These are phyloP conservation scores for Acanthisitta chloris DNA, from an alignment of 2,113 vertebrate species.

Conservation along the genomic window DNA sequence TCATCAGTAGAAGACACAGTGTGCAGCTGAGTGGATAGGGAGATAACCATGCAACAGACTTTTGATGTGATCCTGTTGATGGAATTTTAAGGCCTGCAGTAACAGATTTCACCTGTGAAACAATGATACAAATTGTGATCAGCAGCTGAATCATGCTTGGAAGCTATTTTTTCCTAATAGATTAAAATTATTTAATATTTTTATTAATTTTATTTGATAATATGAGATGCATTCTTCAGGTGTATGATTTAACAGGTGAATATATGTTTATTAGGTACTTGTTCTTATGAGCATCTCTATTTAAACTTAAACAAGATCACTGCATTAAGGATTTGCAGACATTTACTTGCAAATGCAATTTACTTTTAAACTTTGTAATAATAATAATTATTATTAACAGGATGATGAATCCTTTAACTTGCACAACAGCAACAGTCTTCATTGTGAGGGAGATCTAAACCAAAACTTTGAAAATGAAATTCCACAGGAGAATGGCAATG, in stretches of 20 bases:
- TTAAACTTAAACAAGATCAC: not conserved
- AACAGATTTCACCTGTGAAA: not conserved
- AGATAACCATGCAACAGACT: not conserved
- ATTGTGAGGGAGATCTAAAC: slow-evolving; percentile 73
- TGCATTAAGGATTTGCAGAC: not conserved
- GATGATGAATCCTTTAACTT: slow-evolving; percentile 70
- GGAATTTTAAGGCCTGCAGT: not conserved
- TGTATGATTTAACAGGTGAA: not conserved
- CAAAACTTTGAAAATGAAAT: slow-evolving; percentile 71
- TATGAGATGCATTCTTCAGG: not conserved
- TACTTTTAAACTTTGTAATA: not conserved
- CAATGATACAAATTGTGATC: not conserved
- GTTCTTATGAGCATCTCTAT: not conserved
- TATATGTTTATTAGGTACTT: not conserved
- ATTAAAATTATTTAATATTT: not conserved
- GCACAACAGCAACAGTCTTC: slow-evolving; percentile 68
- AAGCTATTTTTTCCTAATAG: not conserved
- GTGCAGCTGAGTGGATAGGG: not conserved
- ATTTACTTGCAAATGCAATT: not conserved
- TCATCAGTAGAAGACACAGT: not conserved
- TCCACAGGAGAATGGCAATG: slow-evolving; percentile 68
- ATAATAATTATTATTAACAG: slow-evolving; percentile 12
- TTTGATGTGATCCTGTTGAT: not conserved
- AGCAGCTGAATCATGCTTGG: not conserved
- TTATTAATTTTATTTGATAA: not conserved